Conservation (phyloP, 2,113 vertebrate genomes). For the Pluvianellus socialis region DNA sequence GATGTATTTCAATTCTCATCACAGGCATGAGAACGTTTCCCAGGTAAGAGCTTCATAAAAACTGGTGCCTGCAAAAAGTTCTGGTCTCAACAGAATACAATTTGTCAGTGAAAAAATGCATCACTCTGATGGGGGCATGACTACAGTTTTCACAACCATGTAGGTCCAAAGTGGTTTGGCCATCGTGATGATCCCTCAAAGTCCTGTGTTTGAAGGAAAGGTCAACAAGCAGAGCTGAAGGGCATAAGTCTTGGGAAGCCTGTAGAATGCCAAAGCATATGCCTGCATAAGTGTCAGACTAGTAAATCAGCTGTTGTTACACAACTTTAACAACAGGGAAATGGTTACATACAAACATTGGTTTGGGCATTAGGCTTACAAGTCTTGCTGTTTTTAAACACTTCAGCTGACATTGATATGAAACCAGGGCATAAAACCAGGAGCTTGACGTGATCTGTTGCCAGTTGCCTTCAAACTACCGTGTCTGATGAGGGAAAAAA, state of each 20-base stretch:
- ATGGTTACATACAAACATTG: background rate
- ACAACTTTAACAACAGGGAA: constrained; percentile 11
- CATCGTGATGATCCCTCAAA: background rate
- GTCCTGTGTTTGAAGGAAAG: background rate
- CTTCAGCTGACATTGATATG: background rate
- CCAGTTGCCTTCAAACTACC: constrained; percentile 32
- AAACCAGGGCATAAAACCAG: background rate
- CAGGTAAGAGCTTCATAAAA: background rate
- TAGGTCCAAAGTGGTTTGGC: background rate
- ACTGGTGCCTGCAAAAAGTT: background rate
- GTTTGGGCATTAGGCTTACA: background rate
- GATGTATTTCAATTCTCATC: background rate
- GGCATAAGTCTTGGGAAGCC: background rate
- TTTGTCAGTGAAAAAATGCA: background rate
- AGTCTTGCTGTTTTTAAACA: constrained; percentile 33
- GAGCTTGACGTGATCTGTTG: background rate
- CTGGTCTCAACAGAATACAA: background rate
- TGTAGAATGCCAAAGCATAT: background rate
- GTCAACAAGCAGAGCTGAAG: background rate
- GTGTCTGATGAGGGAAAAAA: background rate
- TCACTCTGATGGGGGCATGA: background rate
- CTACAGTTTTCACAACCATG: background rate
- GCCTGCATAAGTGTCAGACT: constrained; percentile 16
- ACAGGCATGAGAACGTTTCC: background rate
- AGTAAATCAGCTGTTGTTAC: constrained; percentile 36